Base-by-base conservation (phyloP, 1,140 invertebrate genomes). In the Tetraneura akinire region DNA sequence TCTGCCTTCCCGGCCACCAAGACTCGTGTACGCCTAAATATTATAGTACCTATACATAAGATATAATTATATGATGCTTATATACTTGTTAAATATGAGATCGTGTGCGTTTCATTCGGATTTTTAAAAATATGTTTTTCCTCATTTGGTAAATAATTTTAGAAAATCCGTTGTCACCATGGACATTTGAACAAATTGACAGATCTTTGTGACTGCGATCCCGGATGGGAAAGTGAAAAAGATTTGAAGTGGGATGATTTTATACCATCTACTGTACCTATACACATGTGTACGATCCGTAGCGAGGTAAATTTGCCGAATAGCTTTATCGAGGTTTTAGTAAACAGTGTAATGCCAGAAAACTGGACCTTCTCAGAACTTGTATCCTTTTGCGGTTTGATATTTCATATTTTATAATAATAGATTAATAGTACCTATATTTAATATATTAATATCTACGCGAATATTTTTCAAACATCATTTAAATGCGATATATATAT, bases 151-250 rank as follows among this genome's bases (percentile, higher is more conserved):
- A 37, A n/a, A 60, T 18, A 45, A n/a, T 68, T 68, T 47, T 68
- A 68, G 70, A 53, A 32, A 73, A 73, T 73, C 16, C 49, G 49
- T 55, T 76, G 73, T 76, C 32, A 45, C 14, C 57, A 42, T 37
- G 73, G 73, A 55, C 13, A 42, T 10, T 16, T 55, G 13, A 76
- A 55, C n/a, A 42, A 57, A 13, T 14, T 16, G 10, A 76, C 73
- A 1, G 73, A 55, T 55, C n/a, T 76, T 23, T 76, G 49, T 1
- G 51, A 76, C 16, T 76, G 73, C 23, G 18, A 76, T 55, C 5
- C 14, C 37, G 51, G 53, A 37, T 76, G 73, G 73, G 32, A 42
- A 42, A 76, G 14, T 29, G 49, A 32, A 76, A 16, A 57, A 0
- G 21, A 60, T 55, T 13, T 57, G 13, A 16, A 76, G 16, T 76